Percentiles rank a stretch among this genome's conserved stretches.
phyloP scores from a whole-genome alignment of 2,113 vertebrate genomes.

The Agapornis roseicollis region DNA sequence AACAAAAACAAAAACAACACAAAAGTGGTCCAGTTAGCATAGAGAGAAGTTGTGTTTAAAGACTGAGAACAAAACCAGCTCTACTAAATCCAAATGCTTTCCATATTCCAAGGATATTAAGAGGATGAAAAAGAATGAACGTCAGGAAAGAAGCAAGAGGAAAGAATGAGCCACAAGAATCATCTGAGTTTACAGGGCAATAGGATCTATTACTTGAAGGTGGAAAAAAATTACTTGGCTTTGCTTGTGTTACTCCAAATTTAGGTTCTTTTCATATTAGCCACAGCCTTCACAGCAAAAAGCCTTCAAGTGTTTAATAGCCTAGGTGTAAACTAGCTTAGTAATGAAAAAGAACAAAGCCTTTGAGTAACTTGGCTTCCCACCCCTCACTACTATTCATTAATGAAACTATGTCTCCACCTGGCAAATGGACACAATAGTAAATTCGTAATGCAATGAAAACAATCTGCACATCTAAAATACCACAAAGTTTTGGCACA shows the following conservation, averaged over 20 bases:
- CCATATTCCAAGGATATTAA: background rate
- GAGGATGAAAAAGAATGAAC: background rate
- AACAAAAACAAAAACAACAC: background rate
- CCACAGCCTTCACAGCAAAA: background rate
- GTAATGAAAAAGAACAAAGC: slow-evolving; percentile 29
- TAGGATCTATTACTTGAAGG: background rate
- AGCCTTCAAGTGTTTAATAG: background rate
- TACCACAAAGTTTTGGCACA: background rate
- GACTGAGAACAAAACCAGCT: background rate
- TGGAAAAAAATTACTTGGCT: background rate
- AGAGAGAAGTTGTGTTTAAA: background rate
- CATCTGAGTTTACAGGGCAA: background rate
- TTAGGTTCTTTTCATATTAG: background rate
- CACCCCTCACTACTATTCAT: background rate
- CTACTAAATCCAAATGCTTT: slow-evolving; percentile 24
- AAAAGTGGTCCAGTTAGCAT: background rate
- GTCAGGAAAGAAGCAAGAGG: background rate
- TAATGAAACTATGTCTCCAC: slow-evolving; percentile 2
- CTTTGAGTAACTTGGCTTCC: background rate
- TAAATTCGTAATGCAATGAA: background rate
- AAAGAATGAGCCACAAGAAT: background rate
- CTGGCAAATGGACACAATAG: background rate
- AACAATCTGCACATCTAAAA: background rate
- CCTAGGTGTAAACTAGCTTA: background rate
- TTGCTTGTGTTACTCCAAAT: background rate